These are phyloP conservation scores for Ormyrus rosae DNA, from an alignment of 2,888 invertebrate species.

Conservation along the genomic window DNA sequence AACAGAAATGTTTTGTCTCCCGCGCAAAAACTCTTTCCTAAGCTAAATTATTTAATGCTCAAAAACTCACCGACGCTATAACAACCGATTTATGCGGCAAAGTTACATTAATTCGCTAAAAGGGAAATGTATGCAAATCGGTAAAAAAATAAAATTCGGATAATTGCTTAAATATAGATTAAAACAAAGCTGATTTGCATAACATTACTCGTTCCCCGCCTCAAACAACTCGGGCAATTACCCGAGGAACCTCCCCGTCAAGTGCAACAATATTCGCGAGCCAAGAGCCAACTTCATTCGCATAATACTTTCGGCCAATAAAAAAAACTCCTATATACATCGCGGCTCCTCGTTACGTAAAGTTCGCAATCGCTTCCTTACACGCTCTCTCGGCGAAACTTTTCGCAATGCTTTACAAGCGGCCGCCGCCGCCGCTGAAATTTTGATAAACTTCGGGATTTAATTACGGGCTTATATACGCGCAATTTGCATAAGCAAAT, in stretches of 20 bases:
- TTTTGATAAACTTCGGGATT: slow-evolving; percentile 50
- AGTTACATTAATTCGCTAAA: too few species aligned
- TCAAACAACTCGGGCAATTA: too few species aligned
- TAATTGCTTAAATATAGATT: too few species aligned
- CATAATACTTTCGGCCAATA: not conserved
- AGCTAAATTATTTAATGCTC: too few species aligned
- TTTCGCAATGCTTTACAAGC: slow-evolving; percentile 16
- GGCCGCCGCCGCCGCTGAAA: slow-evolving; percentile 22
- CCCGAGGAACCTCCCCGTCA: not conserved
- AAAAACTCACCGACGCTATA: too few species aligned
- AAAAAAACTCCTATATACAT: not conserved
- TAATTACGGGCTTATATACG: slow-evolving; percentile 37
- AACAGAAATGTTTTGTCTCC: too few species aligned
- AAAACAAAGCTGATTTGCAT: too few species aligned
- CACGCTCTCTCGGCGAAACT: slow-evolving; percentile 6
- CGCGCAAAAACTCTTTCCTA: too few species aligned
- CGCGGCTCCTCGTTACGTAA: not conserved
- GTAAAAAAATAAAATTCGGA: too few species aligned
- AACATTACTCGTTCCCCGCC: too few species aligned
- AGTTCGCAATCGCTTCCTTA: not conserved
- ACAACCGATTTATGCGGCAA: too few species aligned
- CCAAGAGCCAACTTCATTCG: slow-evolving; percentile 3
- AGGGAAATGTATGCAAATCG: too few species aligned
- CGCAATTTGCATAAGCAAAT: slow-evolving; percentile 49
- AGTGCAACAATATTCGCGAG: slow-evolving; percentile 2